These are phyloP conservation scores for Dolichallabes microphthalmus DNA, from an alignment of 2,113 vertebrate species.

Conservation along the genomic window DNA sequence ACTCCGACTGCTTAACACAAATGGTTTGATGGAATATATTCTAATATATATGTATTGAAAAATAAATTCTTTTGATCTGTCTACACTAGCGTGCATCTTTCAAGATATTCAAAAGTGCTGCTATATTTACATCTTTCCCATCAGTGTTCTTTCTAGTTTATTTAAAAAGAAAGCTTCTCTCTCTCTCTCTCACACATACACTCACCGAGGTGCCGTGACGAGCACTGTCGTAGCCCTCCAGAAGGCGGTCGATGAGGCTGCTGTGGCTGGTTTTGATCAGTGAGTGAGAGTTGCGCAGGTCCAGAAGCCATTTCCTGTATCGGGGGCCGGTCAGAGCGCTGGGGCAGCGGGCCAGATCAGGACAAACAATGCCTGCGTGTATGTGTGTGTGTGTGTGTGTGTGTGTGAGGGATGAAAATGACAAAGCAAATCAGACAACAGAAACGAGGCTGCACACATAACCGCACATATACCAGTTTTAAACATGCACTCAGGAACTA, in stretches of 20 bases:
- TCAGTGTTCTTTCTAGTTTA: neutral
- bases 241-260: constrained; percentile 78
- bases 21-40: neutral
- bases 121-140: neutral
- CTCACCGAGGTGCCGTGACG: constrained; percentile 84
- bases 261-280: constrained; percentile 77
- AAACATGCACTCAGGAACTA: neutral
- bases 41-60: neutral
- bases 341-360: constrained; percentile 74
- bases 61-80: neutral
- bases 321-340: constrained; percentile 83
- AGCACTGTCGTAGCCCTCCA: constrained; percentile 88
- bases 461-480: neutral
- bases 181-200: constrained; percentile 68
- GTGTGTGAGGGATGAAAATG: neutral
- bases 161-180: neutral
- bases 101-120: neutral
- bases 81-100: neutral
- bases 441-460: neutral
- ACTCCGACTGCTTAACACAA: neutral
- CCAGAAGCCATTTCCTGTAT: constrained; percentile 85
- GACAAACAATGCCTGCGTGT: constrained; percentile 83
- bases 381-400: too few relatives aligned
- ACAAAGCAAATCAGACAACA: constrained; percentile 5
- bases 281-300: constrained; percentile 80